Conservation (phyloP, 1,140 invertebrate species). For the Drosophila orosa region DNA sequence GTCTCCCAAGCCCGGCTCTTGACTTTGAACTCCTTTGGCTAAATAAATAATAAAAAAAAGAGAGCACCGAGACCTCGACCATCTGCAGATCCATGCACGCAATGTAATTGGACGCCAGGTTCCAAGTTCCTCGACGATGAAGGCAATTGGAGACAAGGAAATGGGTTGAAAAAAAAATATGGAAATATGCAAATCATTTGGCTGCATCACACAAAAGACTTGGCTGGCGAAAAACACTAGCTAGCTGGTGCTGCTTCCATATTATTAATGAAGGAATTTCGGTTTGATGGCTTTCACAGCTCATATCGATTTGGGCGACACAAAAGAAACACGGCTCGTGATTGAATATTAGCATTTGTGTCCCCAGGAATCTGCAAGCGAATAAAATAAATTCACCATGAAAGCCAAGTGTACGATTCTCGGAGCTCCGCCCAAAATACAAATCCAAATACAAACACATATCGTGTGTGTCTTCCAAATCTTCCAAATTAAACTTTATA, state of each 20-base stretch:
- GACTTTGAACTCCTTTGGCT: conserved; percentile 67
- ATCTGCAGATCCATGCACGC: conserved; percentile 49
- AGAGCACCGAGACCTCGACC: conserved; percentile 8
- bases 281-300: conserved; percentile 38
- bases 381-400: not conserved
- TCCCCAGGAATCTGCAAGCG: conserved; percentile 14
- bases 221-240: conserved; percentile 25
- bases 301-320: conserved; percentile 38
- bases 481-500: conserved; percentile 70
- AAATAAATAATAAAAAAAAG: conserved; percentile 10
- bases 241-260: not conserved
- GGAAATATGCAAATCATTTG: conserved; percentile 79
- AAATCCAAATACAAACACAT: conserved; percentile 1
- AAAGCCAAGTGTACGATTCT: conserved; percentile 15
- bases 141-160: conserved; percentile 58
- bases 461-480: conserved; percentile 21
- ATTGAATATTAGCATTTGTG: conserved; percentile 46
- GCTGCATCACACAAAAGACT: conserved; percentile 69
- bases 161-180: conserved; percentile 69
- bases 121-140: conserved; percentile 15
- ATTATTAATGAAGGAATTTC: conserved; percentile 29
- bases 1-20: conserved; percentile 56
- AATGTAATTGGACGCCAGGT: conserved; percentile 70
- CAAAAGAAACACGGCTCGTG: conserved; percentile 16
- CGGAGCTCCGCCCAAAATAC: conserved; percentile 16